Conservation (phyloP, 2,888 invertebrate species). For the Pristionchus arcanus region DNA sequence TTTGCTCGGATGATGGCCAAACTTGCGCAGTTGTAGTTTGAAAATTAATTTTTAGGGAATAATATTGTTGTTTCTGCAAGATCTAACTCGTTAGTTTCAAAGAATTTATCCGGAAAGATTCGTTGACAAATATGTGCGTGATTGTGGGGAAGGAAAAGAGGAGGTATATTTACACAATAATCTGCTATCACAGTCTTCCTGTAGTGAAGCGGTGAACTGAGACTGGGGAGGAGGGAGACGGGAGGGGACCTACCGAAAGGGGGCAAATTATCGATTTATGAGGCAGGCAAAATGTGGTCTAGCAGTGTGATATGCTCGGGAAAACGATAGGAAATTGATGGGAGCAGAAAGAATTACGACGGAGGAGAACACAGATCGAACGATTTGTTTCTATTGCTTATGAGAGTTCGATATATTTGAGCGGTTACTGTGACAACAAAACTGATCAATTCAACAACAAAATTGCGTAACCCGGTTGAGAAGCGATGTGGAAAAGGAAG, state of each 20-base stretch:
- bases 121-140: slow-evolving; percentile 26
- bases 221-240: neutral
- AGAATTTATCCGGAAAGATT: slow-evolving; percentile 28
- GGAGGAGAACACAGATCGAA: slow-evolving; percentile 11
- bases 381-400: neutral
- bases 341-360: slow-evolving; percentile 7
- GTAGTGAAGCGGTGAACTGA: slow-evolving; percentile 15
- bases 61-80: neutral
- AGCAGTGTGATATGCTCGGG: slow-evolving; percentile 32
- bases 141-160: neutral
- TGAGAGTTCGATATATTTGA: neutral
- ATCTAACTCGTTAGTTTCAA: neutral
- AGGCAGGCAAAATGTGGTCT: slow-evolving; percentile 32
- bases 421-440: slow-evolving; percentile 1
- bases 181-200: slow-evolving; percentile 17
- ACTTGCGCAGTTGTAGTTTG: too few species aligned
- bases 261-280: neutral
- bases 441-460: slow-evolving; percentile 8
- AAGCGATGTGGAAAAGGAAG: slow-evolving; percentile 38
- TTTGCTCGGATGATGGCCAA: too few species aligned
- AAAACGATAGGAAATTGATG: slow-evolving; percentile 25
- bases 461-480: slow-evolving; percentile 12
- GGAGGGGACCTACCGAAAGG: neutral
- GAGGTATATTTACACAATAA: neutral
- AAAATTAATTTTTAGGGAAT: neutral